Base-by-base conservation (phyloP, 2,113 vertebrate species). In the Perognathus longimembris region DNA sequence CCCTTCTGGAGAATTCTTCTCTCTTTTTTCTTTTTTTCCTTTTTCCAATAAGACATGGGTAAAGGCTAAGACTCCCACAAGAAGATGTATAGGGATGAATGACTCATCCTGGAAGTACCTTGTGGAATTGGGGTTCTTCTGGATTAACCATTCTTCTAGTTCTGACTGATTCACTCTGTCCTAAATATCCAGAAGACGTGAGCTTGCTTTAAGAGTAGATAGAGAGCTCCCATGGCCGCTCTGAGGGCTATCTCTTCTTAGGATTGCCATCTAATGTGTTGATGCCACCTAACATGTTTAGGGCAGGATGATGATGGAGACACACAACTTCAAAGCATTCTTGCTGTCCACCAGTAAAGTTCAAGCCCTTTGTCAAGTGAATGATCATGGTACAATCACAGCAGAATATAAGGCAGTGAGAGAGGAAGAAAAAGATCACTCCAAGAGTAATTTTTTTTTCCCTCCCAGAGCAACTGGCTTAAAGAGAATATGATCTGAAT, bases 1-100 rank as follows among this genome's bases (percentile, higher is more conserved):
- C 94, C 88, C n/a, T 91, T 94, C 89, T 89, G 28, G 69, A 50
- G 76, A 77, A n/a, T 69, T 70, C 63, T 94, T 96, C 80, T 40
- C 87, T 87, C 50, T 54, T 54, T 54, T 15, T 54, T 15, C 15
- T 4, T 45, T 45, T 45, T 45, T 45, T 4, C 15, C 50, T 45
- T 12, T 88, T 38, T 54, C 91, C 94, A 83, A 73, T 85, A 85
- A 61, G 75, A 89, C 89, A 59, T 73, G 77, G 78, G 54, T 81
- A 81, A 92, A 96, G 81, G 89, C 76, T 87, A 94, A 87, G 69
- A 7, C 42, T 92, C 80, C 76, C 76, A 89, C 15, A 87, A 59
- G 21, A 76, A 42, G 24, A 77, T 71, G 64, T 38, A 34, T 17
- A 32, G 14, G 87, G 73, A 70, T 34, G 74, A 11, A 45, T 45